Conservation (phyloP, 2,888 invertebrate species). For the Drosophila seclusa region DNA sequence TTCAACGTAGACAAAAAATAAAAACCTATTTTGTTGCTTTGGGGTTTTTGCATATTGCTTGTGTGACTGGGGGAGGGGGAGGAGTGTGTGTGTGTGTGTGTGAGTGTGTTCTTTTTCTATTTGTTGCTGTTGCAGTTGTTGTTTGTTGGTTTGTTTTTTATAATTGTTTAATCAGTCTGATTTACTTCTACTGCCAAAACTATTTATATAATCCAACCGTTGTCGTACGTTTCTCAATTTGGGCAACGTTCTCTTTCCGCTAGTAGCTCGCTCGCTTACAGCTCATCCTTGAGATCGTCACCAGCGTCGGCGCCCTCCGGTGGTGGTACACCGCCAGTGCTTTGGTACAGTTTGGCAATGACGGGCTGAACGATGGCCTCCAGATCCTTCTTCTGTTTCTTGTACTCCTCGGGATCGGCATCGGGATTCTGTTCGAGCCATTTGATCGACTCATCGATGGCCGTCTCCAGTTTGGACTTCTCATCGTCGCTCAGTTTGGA, state of each 20-base stretch:
- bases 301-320: conserved; percentile 89
- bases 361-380: conserved; percentile 98
- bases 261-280: conserved; percentile 85
- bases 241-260: conserved; percentile 3
- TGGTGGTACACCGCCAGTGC: conserved; percentile 92
- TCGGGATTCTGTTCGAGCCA: conserved; percentile 99
- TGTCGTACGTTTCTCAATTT: conserved; percentile 1
- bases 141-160: conserved; percentile 32
- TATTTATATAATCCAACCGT: conserved; percentile 60
- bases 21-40: conserved; percentile 18
- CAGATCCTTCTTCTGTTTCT: conserved; percentile 97
- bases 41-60: conserved; percentile 21
- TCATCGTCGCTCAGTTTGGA: conserved; percentile 95
- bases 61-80: not conserved
- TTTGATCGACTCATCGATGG: conserved; percentile 98
- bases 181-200: conserved; percentile 71
- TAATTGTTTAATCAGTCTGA: conserved; percentile 82
- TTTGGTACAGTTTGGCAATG: conserved; percentile 97
- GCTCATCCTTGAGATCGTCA: conserved; percentile 93
- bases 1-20: not conserved
- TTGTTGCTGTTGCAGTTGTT: conserved; percentile 43
- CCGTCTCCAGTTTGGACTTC: conserved; percentile 96
- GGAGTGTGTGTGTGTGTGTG: not conserved
- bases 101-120: conserved; percentile 11
- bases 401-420: conserved; percentile 95